These are phyloP conservation scores for Mesocricetus auratus DNA, from an alignment of 2,113 vertebrate species.

Conservation along the genomic window DNA sequence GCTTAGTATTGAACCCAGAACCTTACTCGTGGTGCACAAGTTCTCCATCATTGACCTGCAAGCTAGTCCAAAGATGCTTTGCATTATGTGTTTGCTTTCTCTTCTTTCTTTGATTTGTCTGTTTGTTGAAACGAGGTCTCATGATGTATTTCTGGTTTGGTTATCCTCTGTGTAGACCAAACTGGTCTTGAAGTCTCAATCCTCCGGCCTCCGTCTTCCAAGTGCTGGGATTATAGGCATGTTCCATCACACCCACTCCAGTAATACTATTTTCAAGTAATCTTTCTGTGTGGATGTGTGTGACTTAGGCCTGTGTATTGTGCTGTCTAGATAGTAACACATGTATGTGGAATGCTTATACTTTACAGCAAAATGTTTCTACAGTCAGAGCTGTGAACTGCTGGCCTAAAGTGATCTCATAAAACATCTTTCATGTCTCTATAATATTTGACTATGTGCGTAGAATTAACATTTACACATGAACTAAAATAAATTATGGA, in stretches of 20 bases:
- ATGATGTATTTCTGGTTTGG: not conserved
- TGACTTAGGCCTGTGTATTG: not conserved
- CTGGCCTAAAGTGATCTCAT: not conserved
- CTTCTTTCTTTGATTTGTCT: not conserved
- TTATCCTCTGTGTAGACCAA: not conserved
- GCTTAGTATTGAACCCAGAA: not conserved
- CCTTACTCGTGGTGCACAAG: not conserved
- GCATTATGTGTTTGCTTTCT: not conserved
- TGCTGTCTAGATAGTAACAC: not conserved
- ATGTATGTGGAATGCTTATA: not conserved
- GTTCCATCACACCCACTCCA: too few relatives aligned
- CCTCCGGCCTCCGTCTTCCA: not conserved
- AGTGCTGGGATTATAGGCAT: not conserved
- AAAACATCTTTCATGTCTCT: constrained; percentile 3
- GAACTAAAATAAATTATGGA: constrained; percentile 31
- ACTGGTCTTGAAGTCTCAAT: not conserved
- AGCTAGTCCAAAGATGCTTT: not conserved
- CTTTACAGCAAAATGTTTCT: not conserved
- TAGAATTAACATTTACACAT: constrained; percentile 50
- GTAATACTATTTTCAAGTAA: constrained; percentile 21
- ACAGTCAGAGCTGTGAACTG: not conserved
- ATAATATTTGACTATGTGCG: not conserved
- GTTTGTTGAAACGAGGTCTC: not conserved
- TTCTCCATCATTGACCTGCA: not conserved
- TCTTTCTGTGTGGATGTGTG: not conserved